A percentile compares a stretch with the other conserved stretches of the same genome.
These are phyloP conservation scores for Bubo bubo DNA, from an alignment of 2,113 vertebrate genomes.

Conservation along the genomic window DNA sequence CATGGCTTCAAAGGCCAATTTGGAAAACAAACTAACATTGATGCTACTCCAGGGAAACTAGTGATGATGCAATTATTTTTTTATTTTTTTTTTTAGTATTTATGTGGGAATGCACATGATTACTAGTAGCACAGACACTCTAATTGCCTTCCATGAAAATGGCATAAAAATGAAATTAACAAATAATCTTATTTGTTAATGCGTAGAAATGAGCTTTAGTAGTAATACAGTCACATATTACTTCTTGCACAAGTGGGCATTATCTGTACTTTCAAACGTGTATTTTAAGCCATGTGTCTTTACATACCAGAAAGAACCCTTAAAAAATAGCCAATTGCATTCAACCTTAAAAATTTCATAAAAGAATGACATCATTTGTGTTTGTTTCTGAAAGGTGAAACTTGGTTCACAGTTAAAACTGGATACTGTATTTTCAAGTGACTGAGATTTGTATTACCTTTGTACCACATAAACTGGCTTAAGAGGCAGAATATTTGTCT, in stretches of 20 bases:
- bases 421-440: not conserved
- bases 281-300: not conserved
- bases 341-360: not conserved
- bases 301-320: not conserved
- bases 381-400: not conserved
- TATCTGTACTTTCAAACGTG: not conserved
- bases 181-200: not conserved
- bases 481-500: not conserved
- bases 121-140: not conserved
- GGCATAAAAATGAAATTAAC: not conserved
- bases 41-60: not conserved
- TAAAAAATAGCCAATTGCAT: not conserved
- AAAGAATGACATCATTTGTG: not conserved
- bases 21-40: not conserved
- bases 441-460: not conserved
- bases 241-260: not conserved
- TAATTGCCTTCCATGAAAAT: not conserved
- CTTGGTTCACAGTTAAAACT: not conserved
- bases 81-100: not conserved
- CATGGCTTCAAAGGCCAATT: not conserved
- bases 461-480: not conserved
- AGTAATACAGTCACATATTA: not conserved
- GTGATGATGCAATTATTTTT: not conserved
- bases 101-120: not conserved
- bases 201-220: not conserved